phyloP scores from a whole-genome alignment of 2,797 vertebrate species.

The Setipinna tenuifilis region DNA sequence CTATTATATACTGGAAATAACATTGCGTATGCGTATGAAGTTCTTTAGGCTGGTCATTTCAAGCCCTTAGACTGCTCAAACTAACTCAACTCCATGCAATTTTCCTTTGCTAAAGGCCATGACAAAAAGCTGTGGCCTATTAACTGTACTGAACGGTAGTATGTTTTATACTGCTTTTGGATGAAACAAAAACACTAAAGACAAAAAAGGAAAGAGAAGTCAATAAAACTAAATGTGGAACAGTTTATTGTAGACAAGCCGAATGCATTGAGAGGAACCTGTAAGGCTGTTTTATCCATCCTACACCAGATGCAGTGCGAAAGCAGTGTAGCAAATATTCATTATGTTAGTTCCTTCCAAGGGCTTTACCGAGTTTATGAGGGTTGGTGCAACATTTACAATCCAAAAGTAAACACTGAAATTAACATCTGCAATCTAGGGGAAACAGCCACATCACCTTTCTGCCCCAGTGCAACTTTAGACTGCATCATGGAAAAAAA shows the following conservation, averaged over 20 bases:
- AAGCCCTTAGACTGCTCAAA: not conserved
- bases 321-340: not conserved
- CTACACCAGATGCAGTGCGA: not conserved
- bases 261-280: not conserved
- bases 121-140: not conserved
- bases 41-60: not conserved
- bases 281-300: not conserved
- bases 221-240: not conserved
- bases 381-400: slow-evolving; percentile 33
- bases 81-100: not conserved
- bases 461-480: not conserved
- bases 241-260: not conserved
- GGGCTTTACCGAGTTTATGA: not conserved
- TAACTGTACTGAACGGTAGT: not conserved
- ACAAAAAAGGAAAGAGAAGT: not conserved
- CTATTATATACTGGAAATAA: not conserved
- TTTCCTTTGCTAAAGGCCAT: not conserved
- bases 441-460: not conserved
- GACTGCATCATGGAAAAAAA: slow-evolving; percentile 36
- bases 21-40: not conserved
- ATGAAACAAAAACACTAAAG: not conserved
- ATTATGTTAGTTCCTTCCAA: slow-evolving; percentile 7
- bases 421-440: slow-evolving; percentile 13
- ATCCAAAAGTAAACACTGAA: slow-evolving; percentile 46
- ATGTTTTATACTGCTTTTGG: not conserved